These are phyloP conservation scores for Sus scrofa DNA, from an alignment of 2,113 vertebrate genomes.

Conservation along the genomic window DNA sequence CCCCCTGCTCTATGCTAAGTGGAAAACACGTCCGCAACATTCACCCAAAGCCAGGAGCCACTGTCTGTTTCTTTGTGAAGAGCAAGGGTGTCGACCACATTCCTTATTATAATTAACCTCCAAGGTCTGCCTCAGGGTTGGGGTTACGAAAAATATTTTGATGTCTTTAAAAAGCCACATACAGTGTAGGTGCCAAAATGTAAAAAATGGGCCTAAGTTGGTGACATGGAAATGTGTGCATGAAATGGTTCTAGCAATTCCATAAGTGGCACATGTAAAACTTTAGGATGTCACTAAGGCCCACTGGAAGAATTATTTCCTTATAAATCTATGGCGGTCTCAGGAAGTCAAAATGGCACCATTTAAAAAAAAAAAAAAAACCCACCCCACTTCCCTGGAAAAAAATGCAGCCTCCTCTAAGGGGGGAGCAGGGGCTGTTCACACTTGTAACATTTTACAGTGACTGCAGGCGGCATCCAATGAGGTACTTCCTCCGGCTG, in stretches of 20 bases:
- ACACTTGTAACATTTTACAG: background rate
- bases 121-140: background rate
- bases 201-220: background rate
- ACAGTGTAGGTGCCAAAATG: background rate
- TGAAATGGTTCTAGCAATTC: background rate
- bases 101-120: background rate
- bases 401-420: background rate
- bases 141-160: constrained; percentile 29
- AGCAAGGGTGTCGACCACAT: fast-evolving
- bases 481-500: background rate
- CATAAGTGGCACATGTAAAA: background rate
- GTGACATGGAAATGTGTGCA: constrained; percentile 16
- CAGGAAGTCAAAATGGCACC: constrained; percentile 27
- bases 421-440: background rate
- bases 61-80: background rate
- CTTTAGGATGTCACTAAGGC: constrained; percentile 30
- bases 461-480: background rate
- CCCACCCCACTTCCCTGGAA: background rate
- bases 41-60: background rate
- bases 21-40: background rate
- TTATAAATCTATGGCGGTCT: background rate
- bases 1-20: fast-evolving
- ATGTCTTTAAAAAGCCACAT: background rate
- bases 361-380: constrained; percentile 45
- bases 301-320: background rate